Base-by-base conservation (phyloP, 1,140 invertebrate species). In the Spodoptera frugiperda region DNA sequence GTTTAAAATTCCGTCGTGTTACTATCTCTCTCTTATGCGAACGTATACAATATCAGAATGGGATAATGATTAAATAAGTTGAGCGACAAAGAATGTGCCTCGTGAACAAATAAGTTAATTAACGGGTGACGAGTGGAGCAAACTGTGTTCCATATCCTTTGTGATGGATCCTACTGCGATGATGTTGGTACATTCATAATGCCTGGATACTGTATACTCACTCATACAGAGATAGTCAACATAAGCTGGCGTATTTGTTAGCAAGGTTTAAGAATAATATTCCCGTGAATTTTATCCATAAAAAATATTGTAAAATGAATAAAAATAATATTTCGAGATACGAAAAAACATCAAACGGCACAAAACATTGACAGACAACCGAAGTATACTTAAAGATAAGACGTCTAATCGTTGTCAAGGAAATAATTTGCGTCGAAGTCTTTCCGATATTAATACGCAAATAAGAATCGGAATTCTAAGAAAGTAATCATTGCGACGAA, bases 401-500 rank as follows among this genome's bases (percentile, higher is more conserved):
- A 63, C 10, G 46, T 70, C 15, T 72, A 55, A 72, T 17, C 51
- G 39, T 46, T 46, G n/a, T 46, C 33, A 57, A 74, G 39, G 55
- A 74, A 61, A 49, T 49, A 14, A 70, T 61, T 61, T 44, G 14
- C 17, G 44, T 46, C 54, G 30, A 48, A 49, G n/a, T 49, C 25
- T 65, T 75, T 54, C n/a, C 30, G 46, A 53, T 54, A 74, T 74
- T 74, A 75, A 75, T 75, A 57, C 17, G 49, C n/a, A 63, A 75
- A 65, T 75, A 63, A 65, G 17, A 75, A 65, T 15, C 14, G n/a
- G 19, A 33, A 73, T 53, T 75, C 30, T 65, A 25, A 65, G 48
- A 76, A 78, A 79, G 72, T 76, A 77, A 77, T 77, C 65, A 77
- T 51, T 51, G 44, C 54, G 30, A 71, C 21, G 54, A 30, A 33